These are phyloP conservation scores for Hipparchia semele DNA, from an alignment of 2,888 invertebrate species.

Conservation along the genomic window DNA sequence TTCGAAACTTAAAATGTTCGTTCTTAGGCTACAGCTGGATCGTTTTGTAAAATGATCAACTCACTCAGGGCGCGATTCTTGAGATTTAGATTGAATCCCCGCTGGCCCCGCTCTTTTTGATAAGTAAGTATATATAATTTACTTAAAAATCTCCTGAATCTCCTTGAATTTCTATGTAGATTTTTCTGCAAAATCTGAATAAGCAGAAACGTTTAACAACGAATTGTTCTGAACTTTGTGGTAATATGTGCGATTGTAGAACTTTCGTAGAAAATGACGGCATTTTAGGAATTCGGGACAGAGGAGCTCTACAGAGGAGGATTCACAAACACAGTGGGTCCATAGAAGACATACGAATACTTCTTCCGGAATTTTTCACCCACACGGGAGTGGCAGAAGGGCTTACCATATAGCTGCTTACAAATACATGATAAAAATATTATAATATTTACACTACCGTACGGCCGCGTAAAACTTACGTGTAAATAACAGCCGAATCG, in stretches of 20 bases:
- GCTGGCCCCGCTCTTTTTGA: too few species aligned
- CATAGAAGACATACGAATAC: neutral
- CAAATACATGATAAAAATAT: constrained; percentile 47
- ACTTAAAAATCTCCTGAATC: too few species aligned
- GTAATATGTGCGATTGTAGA: neutral
- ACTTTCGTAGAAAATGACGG: too few species aligned
- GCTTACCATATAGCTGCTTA: constrained; percentile 12
- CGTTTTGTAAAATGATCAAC: too few species aligned
- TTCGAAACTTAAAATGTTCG: too few species aligned
- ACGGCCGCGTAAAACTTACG: constrained; percentile 56
- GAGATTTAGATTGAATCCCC: too few species aligned
- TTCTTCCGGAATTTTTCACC: neutral
- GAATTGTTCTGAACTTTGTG: too few species aligned
- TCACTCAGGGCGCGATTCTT: too few species aligned
- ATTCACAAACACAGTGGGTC: neutral
- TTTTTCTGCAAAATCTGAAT: neutral
- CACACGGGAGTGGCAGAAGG: neutral
- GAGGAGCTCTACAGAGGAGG: neutral
- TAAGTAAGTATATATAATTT: too few species aligned
- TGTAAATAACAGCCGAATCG: constrained; percentile 63
- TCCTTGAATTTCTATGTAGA: neutral
- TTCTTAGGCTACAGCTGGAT: too few species aligned
- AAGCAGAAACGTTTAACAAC: too few species aligned
- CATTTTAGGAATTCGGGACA: neutral
- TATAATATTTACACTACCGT: constrained; percentile 52